Conservation (phyloP, 1,140 invertebrate species). For the Brachystomella parvula region DNA sequence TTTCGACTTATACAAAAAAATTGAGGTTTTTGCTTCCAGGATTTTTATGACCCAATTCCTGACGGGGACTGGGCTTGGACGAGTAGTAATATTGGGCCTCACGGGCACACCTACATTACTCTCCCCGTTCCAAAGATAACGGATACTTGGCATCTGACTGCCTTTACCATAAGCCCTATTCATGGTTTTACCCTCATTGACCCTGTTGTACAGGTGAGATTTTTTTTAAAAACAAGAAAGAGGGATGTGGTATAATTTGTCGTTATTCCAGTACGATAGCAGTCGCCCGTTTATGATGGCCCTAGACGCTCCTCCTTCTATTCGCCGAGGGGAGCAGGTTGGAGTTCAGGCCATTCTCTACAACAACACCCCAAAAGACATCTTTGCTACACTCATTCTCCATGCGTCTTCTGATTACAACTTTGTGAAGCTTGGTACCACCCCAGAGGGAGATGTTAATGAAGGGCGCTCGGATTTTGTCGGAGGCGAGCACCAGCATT, state of each 20-base stretch:
- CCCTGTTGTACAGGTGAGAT: constrained; percentile 41
- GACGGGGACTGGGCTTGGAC: constrained; percentile 47
- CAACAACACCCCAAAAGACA: constrained; percentile 47
- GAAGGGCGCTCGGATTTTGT: constrained; percentile 40
- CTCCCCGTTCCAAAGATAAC: constrained; percentile 43
- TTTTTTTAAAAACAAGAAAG: too few species aligned
- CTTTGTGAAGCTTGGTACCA: constrained; percentile 51
- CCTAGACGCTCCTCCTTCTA: constrained; percentile 47
- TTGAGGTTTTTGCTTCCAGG: constrained; percentile 30
- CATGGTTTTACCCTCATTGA: constrained; percentile 45
- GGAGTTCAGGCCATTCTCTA: constrained; percentile 50
- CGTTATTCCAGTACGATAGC: constrained; percentile 44
- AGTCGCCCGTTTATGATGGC: constrained; percentile 52
- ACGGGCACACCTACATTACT: constrained; percentile 44
- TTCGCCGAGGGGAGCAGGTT: constrained; percentile 53
- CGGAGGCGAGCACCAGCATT: constrained; percentile 46
- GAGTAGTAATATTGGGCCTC: constrained; percentile 44
- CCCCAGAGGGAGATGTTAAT: constrained; percentile 51
- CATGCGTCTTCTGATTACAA: constrained; percentile 47
- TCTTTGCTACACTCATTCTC: constrained; percentile 41
- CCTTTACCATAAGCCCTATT: constrained; percentile 45
- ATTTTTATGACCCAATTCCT: constrained; percentile 45
- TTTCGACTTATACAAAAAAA: too few species aligned
- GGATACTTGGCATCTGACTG: constrained; percentile 46
- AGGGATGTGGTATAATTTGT: background rate